Base-by-base conservation (phyloP, 1,140 invertebrate genomes). In the Aphaenogaster rudis region DNA sequence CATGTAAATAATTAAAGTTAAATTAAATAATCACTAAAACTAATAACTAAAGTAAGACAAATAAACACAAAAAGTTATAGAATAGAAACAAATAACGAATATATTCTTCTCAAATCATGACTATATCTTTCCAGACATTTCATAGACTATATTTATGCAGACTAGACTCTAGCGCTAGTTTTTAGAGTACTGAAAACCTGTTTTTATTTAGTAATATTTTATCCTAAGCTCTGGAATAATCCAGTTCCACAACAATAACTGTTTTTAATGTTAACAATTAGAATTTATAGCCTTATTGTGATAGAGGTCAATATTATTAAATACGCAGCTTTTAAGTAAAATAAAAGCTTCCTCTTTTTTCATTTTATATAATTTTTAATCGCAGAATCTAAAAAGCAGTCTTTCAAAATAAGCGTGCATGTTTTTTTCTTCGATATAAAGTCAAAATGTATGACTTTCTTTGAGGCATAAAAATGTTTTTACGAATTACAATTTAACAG, bases 311-410 rank as follows among this genome's bases (percentile, higher is more conserved):
- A 80, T 67, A 76, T 88, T 63, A 82, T 64, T 69, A 81, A 71
- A 81, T 81, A 74, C 71, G 69, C 69, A 84, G 67, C 50, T 81
- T 76, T 80, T 77, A 79, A 90, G 57, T 72, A 86, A 86, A 89
- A 78, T 79, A 59, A 59, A 77, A 77, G n/a, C 9, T 78, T 13
- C 17, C 17, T 13, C 2, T 36, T 59, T 66, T 72, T 88, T 78
- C 28, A 28, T 28, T 42, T 57, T 61, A 36, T 74, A 36, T 17
- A 71, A 89, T 50, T 64, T 61, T 84, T 77, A 80, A 82, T 69
- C 17, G 42, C 59, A 50, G n/a, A 67, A 77, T 74, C 61, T 89
- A 89, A 89, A 77, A 86, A 84, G 71, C 80, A 88, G 81, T 90
- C 86, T 91, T 90, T 71, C 48, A 33, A 90, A 82, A 76, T 54